Conservation (phyloP, 2,888 invertebrate species). For the Lasioglossum morio region DNA sequence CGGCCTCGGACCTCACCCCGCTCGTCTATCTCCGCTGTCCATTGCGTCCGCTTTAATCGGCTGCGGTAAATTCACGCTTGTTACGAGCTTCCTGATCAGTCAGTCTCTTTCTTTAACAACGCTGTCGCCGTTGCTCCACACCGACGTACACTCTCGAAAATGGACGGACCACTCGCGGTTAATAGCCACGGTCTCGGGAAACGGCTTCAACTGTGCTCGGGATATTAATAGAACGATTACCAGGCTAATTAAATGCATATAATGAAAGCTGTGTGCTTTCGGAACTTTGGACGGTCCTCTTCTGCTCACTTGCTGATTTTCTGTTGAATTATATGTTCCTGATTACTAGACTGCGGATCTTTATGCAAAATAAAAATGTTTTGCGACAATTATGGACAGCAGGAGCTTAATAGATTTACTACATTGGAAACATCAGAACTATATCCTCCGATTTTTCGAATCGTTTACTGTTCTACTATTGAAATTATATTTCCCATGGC, state of each 20-base stretch:
- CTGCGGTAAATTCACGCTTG: conserved; percentile 34
- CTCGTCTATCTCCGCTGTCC: conserved; percentile 8
- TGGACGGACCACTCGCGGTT: not conserved
- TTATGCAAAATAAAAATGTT: no score
- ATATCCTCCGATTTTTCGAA: no score
- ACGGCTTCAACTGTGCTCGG: not conserved
- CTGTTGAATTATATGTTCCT: not conserved
- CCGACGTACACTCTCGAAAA: not conserved
- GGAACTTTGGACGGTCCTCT: not conserved
- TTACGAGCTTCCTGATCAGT: conserved; percentile 18
- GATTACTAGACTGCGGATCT: no score
- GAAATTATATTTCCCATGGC: no score
- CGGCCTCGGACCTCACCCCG: not conserved
- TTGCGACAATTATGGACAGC: no score
- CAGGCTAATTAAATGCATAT: conserved; percentile 30
- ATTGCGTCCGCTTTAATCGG: not conserved
- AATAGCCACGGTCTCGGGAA: not conserved
- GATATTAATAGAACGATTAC: conserved; percentile 29
- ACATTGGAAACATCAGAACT: no score
- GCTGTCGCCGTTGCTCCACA: conserved; percentile 14
- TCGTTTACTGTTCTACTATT: no score
- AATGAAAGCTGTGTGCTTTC: not conserved
- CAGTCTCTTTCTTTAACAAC: conserved; percentile 36
- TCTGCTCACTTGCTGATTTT: not conserved
- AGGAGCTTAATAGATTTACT: no score